These are phyloP conservation scores for Limnephilus marmoratus DNA, from an alignment of 2,888 invertebrate species.

Conservation along the genomic window DNA sequence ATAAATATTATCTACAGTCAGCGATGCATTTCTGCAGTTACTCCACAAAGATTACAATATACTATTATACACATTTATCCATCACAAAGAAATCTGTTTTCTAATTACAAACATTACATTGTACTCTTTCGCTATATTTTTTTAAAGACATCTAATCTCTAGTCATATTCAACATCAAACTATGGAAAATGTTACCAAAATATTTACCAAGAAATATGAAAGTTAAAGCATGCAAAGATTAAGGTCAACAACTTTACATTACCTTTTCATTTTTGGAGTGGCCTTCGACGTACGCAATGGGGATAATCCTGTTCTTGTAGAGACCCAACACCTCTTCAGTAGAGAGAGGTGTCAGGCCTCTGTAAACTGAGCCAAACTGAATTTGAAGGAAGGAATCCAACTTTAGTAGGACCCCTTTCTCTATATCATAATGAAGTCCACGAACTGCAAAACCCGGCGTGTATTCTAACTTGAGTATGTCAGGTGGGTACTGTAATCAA, in stretches of 20 bases:
- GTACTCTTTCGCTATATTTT: too few relatives aligned
- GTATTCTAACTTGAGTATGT: constrained; percentile 88
- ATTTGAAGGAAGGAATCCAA: constrained; percentile 98
- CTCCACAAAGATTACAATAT: too few relatives aligned
- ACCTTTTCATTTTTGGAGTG: constrained; percentile 84
- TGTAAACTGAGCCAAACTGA: constrained; percentile 95
- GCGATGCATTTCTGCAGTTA: too few relatives aligned
- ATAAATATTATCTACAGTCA: not conserved
- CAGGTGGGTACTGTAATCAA: constrained; percentile 89
- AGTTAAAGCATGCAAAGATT: not conserved
- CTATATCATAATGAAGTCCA: constrained; percentile 98
- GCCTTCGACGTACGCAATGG: constrained; percentile 92
- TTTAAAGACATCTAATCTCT: not conserved
- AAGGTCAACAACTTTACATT: constrained; percentile 67
- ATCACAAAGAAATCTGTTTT: too few relatives aligned
- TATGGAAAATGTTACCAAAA: not conserved
- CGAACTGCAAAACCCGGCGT: constrained; percentile 96
- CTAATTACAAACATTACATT: too few relatives aligned
- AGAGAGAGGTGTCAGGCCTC: constrained; percentile 88
- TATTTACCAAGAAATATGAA: constrained; percentile 12
- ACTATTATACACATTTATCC: too few relatives aligned
- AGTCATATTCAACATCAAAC: not conserved
- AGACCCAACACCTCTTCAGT: constrained; percentile 90
- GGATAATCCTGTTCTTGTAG: constrained; percentile 92
- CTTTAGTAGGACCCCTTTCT: constrained; percentile 94